These are phyloP conservation scores for Drosophila greeni DNA, from an alignment of 2,888 invertebrate genomes.

Conservation along the genomic window DNA sequence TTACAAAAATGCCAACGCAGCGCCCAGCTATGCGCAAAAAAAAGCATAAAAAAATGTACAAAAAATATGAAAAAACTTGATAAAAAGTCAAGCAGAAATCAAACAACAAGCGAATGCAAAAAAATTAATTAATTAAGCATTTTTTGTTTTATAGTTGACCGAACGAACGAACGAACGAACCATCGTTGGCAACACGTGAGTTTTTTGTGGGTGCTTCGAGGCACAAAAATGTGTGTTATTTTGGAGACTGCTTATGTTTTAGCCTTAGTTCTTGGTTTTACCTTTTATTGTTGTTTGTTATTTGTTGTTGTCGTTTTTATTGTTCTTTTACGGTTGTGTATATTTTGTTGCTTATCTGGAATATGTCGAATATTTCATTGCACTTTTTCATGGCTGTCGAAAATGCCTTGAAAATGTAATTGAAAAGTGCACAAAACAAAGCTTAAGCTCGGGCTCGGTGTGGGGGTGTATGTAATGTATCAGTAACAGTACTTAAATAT, in stretches of 20 bases:
- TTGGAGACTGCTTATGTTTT: slow-evolving; percentile 38
- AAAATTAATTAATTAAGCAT: slow-evolving; percentile 67
- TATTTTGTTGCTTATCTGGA: slow-evolving; percentile 32
- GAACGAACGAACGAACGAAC: slow-evolving; percentile 18
- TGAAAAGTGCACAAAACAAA: slow-evolving; percentile 31
- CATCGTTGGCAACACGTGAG: slow-evolving; percentile 47
- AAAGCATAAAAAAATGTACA: slow-evolving; percentile 8
- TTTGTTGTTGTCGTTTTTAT: slow-evolving; percentile 2
- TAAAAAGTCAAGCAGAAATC: slow-evolving; percentile 26
- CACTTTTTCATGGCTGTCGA: slow-evolving; percentile 40
- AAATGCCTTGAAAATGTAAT: slow-evolving; percentile 40
- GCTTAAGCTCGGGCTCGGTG: neutral
- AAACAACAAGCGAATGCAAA: slow-evolving; percentile 19
- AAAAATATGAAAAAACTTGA: slow-evolving; percentile 5
- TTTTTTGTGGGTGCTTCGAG: slow-evolving; percentile 46
- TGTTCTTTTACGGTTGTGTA: slow-evolving; percentile 5
- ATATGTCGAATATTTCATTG: slow-evolving; percentile 43
- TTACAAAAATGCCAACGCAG: slow-evolving; percentile 50
- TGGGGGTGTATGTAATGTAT: slow-evolving; percentile 1
- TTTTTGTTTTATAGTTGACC: slow-evolving; percentile 40
- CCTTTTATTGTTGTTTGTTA: slow-evolving; percentile 6
- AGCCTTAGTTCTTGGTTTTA: slow-evolving; percentile 27
- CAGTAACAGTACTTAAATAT: neutral
- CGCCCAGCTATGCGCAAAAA: slow-evolving; percentile 28
- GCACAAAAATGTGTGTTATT: slow-evolving; percentile 13